Evolutionary conservation across 2,797 vertebrate species (phyloP), one percentile per base, ranked within the genome.

Genomic region (Chelidonichthys spinosus): DNA sequence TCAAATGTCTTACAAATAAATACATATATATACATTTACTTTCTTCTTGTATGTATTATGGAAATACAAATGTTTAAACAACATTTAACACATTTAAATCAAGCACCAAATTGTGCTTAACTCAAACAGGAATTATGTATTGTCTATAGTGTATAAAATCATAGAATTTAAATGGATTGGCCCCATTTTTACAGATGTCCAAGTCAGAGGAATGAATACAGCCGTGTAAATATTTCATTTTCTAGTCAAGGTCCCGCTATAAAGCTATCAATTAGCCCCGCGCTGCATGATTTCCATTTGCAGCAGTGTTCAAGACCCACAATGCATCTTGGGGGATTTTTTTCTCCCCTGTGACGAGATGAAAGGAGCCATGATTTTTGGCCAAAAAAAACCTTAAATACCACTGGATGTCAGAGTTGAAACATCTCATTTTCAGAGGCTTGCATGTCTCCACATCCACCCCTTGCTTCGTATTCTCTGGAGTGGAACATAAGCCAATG

Each of bases 161-260:
- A 25, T 25, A 25, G 25, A 25, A 25, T 25, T 25, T 25, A 25
- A 25, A 25, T 25, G 25, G 25, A 25, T 25, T 25, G 25, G 25
- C 25, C 25, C 25, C 25, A 25, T 25, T 25, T 25, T 25, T 25
- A 25, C 25, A 25, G 25, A 25, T 25, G 2, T 25, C 25, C 25
- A 25, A 25, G 25, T 25, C 25, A 50, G 50, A 87, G 82, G 80
- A 79, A 79, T n/a, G 69, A 90, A 84, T 88, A 82, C 76, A 75
- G 79, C 58, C 11, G 62, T 58, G 79, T 93, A 86, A 92, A 93
- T 91, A 91, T 93, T 93, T 94, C 72, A 92, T 93, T 79, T 83
- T 63, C 66, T 69, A 79, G 80, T 87, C 86, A 76, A 86, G 75
- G 86, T 87, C 84, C 82, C 80, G 61, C 78, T 81, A 60, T 89